Evolutionary conservation across 2,888 invertebrate genomes (phyloP).

Genomic region (Myathropa florea): DNA sequence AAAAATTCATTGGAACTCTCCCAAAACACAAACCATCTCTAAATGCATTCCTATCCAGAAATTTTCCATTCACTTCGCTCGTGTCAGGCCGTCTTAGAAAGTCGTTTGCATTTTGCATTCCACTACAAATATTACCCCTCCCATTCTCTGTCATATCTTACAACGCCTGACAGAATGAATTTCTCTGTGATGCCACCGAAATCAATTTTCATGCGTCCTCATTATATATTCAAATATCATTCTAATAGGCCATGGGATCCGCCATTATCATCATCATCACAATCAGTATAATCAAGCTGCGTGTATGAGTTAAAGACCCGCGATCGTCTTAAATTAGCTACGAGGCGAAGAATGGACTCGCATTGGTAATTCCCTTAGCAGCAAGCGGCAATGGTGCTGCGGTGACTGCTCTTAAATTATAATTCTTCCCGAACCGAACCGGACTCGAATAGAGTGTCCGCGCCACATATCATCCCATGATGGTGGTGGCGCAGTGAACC

Average conservation of each 20-base stretch:
- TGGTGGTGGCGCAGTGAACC: conserved; percentile 9
- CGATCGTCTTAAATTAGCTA: conserved; percentile 62
- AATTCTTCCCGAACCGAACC: conserved; percentile 32
- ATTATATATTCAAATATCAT: conserved; percentile 65
- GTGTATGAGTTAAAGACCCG: conserved; percentile 51
- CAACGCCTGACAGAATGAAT: conserved; percentile 20
- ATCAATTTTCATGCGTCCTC: conserved; percentile 61
- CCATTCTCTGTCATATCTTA: conserved; percentile 16
- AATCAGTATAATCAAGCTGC: conserved; percentile 62
- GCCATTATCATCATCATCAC: conserved; percentile 60
- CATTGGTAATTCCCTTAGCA: conserved; percentile 54
- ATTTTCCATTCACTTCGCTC: conserved; percentile 3
- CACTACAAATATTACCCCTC: conserved; percentile 7
- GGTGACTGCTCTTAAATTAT: conserved; percentile 52
- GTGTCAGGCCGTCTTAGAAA: background rate
- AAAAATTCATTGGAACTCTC: background rate
- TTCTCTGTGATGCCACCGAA: conserved; percentile 59
- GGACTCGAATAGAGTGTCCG: conserved; percentile 30
- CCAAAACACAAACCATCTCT: background rate
- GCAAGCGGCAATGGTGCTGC: conserved; percentile 30
- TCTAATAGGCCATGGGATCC: conserved; percentile 63
- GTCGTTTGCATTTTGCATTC: conserved; percentile 42
- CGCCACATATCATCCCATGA: conserved; percentile 30
- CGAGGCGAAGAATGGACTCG: conserved; percentile 41
- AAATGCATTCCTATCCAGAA: background rate